Evolutionary conservation across 2,113 vertebrate species (phyloP), one percentile per base, ranked within the genome.

Genomic region (Centropristis striata): DNA sequence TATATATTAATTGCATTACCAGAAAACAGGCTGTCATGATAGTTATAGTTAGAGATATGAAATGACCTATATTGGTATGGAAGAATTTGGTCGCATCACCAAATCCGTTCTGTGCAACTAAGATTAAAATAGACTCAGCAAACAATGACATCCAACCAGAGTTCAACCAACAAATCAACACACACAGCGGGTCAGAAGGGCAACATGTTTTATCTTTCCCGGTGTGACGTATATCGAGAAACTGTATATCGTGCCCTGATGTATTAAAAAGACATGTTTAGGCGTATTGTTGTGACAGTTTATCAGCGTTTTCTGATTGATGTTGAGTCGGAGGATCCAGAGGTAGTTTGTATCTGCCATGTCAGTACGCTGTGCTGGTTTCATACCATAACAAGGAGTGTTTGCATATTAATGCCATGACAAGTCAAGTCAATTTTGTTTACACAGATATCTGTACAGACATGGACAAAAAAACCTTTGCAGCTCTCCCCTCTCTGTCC

Each of bases 91-190:
- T n/a, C n/a, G n/a, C n/a, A n/a, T n/a, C n/a, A n/a, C n/a, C n/a
- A n/a, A n/a, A n/a, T n/a, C n/a, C n/a, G n/a, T n/a, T n/a, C 47
- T 18, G 2, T 27, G 5, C 27, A 39, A 12, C 71, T 54, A 67
- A 71, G 63, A 57, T 76, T 61, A 76, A 60, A 67, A 44, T 3
- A 0, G 61, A 71, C 20, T 25, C 59, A 11, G 50, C 50, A 49
- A 27, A 53, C n/a, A 21, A 41, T 1, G n/a, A 50, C 51, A 8
- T 42, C 18, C 7, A 13, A 25, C 28, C 14, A 47, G 13, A 47
- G 57, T 36, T 46, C n/a, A 60, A 15, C 10, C 15, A 20, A 16
- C 25, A 16, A 46, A 0, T 36, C n/a, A 1, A 36, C 27, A 5
- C 23, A 13, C 3, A 50, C 9, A 20, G 20, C 55, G 54, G 25